phyloP scores from a whole-genome alignment of 2,797 vertebrate genomes.

The Alca torda region DNA sequence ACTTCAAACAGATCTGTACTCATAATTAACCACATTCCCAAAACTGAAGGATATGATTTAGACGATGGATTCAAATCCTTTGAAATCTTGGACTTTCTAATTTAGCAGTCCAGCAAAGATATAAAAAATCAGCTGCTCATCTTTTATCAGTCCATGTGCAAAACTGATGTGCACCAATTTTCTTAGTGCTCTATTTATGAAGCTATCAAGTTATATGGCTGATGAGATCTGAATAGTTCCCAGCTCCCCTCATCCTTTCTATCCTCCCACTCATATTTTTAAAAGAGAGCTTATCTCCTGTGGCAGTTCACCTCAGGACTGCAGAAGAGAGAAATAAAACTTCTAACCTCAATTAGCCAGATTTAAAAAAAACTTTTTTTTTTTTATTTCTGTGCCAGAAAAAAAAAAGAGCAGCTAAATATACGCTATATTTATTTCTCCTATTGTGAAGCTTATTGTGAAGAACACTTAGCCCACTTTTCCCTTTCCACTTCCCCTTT shows the following conservation, averaged over 20 bases:
- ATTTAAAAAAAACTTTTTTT: fast-evolving
- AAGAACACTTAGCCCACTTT: not conserved
- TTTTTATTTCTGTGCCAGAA: not conserved
- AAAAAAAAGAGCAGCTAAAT: not conserved
- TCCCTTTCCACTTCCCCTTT: not conserved
- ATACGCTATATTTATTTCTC: not conserved
- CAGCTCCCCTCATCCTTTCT: not conserved
- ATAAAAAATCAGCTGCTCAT: not conserved
- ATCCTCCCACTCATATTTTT: not conserved
- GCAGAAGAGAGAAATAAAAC: not conserved
- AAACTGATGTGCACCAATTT: not conserved
- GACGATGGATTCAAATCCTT: not conserved
- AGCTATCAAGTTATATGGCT: not conserved
- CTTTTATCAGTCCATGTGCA: slow-evolving; percentile 9
- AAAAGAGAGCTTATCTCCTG: not conserved
- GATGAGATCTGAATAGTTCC: not conserved
- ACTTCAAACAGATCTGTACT: slow-evolving; percentile 30
- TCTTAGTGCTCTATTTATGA: not conserved
- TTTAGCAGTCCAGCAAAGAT: slow-evolving; percentile 16
- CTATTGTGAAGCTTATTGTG: not conserved
- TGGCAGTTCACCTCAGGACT: not conserved
- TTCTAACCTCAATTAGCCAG: not conserved
- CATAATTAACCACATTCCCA: slow-evolving; percentile 32
- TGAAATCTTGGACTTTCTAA: slow-evolving; percentile 15
- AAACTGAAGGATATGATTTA: slow-evolving; percentile 49